Evolutionary conservation across 1,140 invertebrate genomes (phyloP).

Genomic region (Chelonus insularis): DNA sequence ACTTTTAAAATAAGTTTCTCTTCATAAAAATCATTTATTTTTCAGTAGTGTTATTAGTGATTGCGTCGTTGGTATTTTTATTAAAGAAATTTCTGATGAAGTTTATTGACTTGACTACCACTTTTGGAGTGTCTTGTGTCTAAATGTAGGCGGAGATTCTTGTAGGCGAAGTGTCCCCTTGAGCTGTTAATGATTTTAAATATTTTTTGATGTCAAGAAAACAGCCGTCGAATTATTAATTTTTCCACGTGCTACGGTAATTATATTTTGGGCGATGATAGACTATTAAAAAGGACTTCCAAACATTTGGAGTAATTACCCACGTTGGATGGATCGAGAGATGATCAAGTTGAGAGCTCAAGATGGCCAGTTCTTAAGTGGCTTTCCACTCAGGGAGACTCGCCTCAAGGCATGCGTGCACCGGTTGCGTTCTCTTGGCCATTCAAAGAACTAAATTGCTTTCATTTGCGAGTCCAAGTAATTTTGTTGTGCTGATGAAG

Average conservation of each 20-base stretch:
- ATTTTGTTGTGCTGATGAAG: constrained; percentile 10
- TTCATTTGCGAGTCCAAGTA: constrained; percentile 5
- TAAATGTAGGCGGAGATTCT: not conserved
- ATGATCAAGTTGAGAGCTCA: not conserved
- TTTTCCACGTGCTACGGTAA: not conserved
- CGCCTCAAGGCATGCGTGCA: constrained; percentile 13
- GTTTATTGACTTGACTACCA: not conserved
- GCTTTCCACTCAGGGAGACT: not conserved
- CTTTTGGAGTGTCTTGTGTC: not conserved
- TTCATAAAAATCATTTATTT: no score
- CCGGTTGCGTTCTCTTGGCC: constrained; percentile 10
- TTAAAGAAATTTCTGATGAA: not conserved
- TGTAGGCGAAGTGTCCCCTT: not conserved
- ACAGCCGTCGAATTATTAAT: not conserved
- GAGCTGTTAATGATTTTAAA: not conserved
- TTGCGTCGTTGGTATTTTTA: no score
- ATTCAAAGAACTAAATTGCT: constrained; percentile 12
- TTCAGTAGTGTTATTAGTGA: no score
- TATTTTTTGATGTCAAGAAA: not conserved
- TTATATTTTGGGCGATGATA: not conserved
- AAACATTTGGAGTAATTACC: not conserved
- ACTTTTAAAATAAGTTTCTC: no score
- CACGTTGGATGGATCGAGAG: constrained; percentile 3
- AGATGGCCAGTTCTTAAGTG: not conserved
- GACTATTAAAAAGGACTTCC: not conserved